Evolutionary conservation across 2,797 vertebrate genomes (phyloP), one percentile per base, ranked within the genome.

Genomic region (Lepilemur septentrionalis): DNA sequence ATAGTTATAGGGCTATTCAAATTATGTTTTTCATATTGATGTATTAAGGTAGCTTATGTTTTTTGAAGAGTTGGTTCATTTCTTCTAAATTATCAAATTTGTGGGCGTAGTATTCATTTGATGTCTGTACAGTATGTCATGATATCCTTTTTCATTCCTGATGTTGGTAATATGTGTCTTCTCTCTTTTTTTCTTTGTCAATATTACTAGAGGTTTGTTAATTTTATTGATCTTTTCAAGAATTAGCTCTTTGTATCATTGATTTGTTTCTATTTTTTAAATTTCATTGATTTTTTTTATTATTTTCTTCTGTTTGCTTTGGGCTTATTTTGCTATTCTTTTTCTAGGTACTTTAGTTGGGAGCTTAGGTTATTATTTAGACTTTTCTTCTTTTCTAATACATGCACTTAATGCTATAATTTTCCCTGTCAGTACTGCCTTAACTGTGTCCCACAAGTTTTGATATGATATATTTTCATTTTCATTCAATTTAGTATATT

Each of bases 361-460:
- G 25, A 79, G 50, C 7, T 69, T 95, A 67, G 69, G 81, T 43
- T 38, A 38, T 85, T 92, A 28, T 23, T 93, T 83, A 76, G 57
- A 35, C 23, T 65, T 95, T 85, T 83, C 6, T 70, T 82, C 22
- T 76, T 89, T 95, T 89, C 65, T 88, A 83, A 79, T 93, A n/a
- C 50, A 13, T 55, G n/a, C 35, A 93, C 76, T 84, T 75, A 89
- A 32, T 61, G 38, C 35, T 46, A 7, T 94, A 41, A 30, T 73
- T 79, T 91, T 88, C 17, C 46, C 30, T 80, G 23, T 18, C 67
- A 84, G 70, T 7, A n/a, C 32, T 76, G 23, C 38, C 86, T 95
- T 57, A 57, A 90, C 35, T 88, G 41, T 79, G 52, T 93, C 32
- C 12, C 63, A 75, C 43, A 57, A 13, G 91, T 93, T 70, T 87